Conservation (phyloP, 92 coral and sea anemone species). For the Diadumene lineata region DNA sequence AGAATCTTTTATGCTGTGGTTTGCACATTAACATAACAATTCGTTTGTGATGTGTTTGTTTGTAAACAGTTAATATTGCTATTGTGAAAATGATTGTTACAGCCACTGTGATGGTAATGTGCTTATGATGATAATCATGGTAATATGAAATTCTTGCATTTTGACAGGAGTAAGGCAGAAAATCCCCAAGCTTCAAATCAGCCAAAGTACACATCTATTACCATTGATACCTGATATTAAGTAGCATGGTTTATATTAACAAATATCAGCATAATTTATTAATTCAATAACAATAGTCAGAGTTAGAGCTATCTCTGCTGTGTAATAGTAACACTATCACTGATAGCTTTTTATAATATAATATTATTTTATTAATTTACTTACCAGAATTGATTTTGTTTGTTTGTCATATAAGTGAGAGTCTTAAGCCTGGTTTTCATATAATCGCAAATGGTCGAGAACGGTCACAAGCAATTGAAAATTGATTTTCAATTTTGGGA, state of each 20-base stretch:
- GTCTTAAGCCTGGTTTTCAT: too few species aligned
- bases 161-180: conserved; percentile 16
- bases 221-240: conserved; percentile 17
- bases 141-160: neutral
- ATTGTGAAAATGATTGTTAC: neutral
- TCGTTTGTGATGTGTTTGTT: too few species aligned
- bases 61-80: neutral
- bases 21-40: too few species aligned
- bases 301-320: neutral
- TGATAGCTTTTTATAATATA: too few species aligned
- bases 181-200: conserved; percentile 3
- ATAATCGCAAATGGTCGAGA: too few species aligned
- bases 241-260: neutral
- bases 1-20: too few species aligned
- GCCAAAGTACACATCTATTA: conserved; percentile 28
- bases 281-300: neutral
- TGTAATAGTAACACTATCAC: too few species aligned
- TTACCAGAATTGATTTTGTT: too few species aligned
- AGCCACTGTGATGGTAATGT: neutral
- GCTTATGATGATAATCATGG: neutral
- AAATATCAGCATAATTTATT: neutral
- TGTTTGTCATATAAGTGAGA: too few species aligned
- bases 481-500: too few species aligned
- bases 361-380: too few species aligned
- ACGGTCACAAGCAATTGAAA: too few species aligned